A percentile compares a stretch with the other conserved stretches of the same genome.
These are phyloP conservation scores for Eristalis intricaria DNA, from an alignment of 2,888 invertebrate genomes.

Conservation along the genomic window DNA sequence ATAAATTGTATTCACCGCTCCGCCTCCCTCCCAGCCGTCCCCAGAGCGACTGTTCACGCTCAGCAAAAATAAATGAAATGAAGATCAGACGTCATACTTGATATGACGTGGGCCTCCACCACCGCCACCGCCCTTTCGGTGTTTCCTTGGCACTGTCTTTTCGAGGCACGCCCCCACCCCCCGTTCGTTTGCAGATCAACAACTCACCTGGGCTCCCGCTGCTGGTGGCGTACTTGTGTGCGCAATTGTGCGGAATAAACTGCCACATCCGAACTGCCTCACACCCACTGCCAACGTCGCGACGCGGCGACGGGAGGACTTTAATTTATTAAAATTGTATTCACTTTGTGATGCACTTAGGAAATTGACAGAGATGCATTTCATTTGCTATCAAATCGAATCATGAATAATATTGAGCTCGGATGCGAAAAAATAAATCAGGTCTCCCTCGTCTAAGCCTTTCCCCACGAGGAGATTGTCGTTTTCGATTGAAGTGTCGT, in stretches of 20 bases:
- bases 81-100: constrained; percentile 1
- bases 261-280: not conserved
- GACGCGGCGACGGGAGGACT: constrained; percentile 23
- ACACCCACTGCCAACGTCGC: not conserved
- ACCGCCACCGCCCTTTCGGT: not conserved
- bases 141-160: not conserved
- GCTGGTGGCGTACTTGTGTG: constrained; percentile 19
- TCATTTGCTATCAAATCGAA: constrained; percentile 70
- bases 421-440: constrained; percentile 64
- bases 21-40: not conserved
- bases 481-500: constrained; percentile 53
- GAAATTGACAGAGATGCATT: constrained; percentile 71
- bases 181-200: constrained; percentile 3
- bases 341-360: constrained; percentile 70
- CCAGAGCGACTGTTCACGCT: not conserved
- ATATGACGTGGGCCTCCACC: not conserved
- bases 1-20: not conserved
- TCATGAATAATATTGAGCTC: constrained; percentile 67
- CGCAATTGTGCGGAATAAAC: constrained; percentile 44
- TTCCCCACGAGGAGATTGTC: constrained; percentile 37
- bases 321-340: constrained; percentile 71
- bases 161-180: not conserved
- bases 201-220: not conserved
- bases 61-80: not conserved
- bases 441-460: not conserved